Base-by-base conservation (phyloP, 2,888 invertebrate species). In the Papilio demoleus region DNA sequence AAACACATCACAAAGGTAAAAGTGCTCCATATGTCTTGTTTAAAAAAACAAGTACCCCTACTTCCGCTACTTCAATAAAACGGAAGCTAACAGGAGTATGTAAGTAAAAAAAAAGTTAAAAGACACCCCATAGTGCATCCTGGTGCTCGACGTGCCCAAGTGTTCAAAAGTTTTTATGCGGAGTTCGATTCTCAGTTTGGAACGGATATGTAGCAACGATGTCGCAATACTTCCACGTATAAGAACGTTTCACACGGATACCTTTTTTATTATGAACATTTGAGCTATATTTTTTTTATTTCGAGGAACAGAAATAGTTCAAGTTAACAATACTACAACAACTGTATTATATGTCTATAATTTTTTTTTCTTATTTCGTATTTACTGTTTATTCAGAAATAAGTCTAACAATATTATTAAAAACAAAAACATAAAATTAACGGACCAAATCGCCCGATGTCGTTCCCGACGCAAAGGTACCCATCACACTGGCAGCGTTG, bases 1-100 rank as follows among this genome's bases (percentile, higher is more conserved):
- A 67, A 58, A 4, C 53, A 8, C 34, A 62, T 56, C 67, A 31
- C 56, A 42, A 40, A n/a, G 11, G 34, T 24, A 47, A 64, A 59
- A 65, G 27, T 61, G 61, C 65, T 65, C 65, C 61, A 42, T 61
- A 65, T 65, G 61, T 62, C 61, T 61, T 14, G n/a, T 38, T 40
- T 17, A 24, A 22, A 47, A 69, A 64, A 60, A 68, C 69, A 70
- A 73, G 71, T 68, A 72, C 74, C 70, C 68, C 31, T 68, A 69
- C 83, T 85, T 87, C 87, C 87, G 81, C 77, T 70, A 76, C 72
- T 73, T 82, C 80, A 88, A 85, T 82, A 72, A 80, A 81, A 72
- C 85, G 88, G 88, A 89, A 85, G 84, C 75, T 72, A 73, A 75
- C 75, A 76, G 70, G 78, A 84, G 81, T 82, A 77, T 73, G 73